Evolutionary conservation across 2,888 invertebrate genomes (phyloP), one percentile per base, ranked within the genome.

Genomic region (Tachina grossa): DNA sequence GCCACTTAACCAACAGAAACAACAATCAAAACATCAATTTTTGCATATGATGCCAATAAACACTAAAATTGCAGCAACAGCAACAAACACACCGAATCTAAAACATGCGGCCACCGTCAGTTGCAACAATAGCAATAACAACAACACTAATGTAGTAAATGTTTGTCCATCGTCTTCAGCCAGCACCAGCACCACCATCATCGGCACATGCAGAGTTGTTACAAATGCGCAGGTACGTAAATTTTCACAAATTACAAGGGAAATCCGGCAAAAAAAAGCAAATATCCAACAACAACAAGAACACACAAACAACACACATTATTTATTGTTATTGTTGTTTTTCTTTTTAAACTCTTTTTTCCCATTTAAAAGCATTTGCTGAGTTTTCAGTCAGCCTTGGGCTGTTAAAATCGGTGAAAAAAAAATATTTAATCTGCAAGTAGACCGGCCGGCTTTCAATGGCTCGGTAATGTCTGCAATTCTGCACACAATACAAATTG

Each of bases 191-290:
- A 51, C 65, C 74, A 55, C 71, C 72, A 68, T 45, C 22, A 19
- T 39, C 72, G 45, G 45, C 19, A 57, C 72, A 55, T 65, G 77
- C 55, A 66, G 53, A 80, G 68, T 68, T 69, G 68, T 80, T 65
- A 68, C 80, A 81, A 86, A 84, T 87, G 86, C 88, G 87, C 87
- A 88, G 87, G 87, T 87, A 87, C 87, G 86, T 87, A 87, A 78
- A 83, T 78, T 76, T 72, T 61, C 59, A 74, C 71, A 72, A 76
- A 79, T 66, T 83, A 78, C 71, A 66, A 80, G 81, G 81, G 83
- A 83, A 83, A 78, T 83, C 77, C 77, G 77, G 66, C 31, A 75
- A 84, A 66, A 69, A 61, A 49, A 65, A 47, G 51, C 59, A 45
- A 59, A 57, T 41, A 72, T 11, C 57, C 22, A 63, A 69, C 31